A percentile compares a stretch with the other conserved stretches of the same genome.
These are phyloP conservation scores for Dryocosmus kuriphilus DNA, from an alignment of 2,888 invertebrate species.

Conservation along the genomic window DNA sequence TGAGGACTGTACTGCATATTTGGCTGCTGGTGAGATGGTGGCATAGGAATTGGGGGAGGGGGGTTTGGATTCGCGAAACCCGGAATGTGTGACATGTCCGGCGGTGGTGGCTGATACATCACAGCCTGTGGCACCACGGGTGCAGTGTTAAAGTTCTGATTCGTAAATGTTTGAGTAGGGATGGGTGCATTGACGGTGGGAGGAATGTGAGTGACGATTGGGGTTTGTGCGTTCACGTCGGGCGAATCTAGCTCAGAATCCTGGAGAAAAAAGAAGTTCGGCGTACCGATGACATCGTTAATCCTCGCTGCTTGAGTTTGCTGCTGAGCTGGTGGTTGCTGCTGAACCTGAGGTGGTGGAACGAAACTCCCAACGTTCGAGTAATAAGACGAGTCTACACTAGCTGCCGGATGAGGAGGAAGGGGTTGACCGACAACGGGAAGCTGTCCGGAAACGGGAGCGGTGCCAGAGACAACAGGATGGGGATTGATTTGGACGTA, in stretches of 20 bases:
- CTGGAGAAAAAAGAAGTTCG: constrained; percentile 91
- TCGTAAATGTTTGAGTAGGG: constrained; percentile 91
- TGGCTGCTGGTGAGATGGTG: constrained; percentile 77
- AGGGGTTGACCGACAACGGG: constrained; percentile 74
- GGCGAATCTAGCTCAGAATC: constrained; percentile 93
- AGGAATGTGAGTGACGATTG: constrained; percentile 76
- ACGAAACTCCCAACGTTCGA: constrained; percentile 79
- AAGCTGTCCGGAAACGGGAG: constrained; percentile 69
- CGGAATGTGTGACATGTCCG: constrained; percentile 77
- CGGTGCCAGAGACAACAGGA: constrained; percentile 69
- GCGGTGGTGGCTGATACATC: constrained; percentile 77
- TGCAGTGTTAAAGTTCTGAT: constrained; percentile 85
- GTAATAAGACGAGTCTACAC: constrained; percentile 73
- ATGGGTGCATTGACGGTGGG: constrained; percentile 81
- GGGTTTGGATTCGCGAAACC: constrained; percentile 80
- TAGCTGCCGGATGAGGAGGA: constrained; percentile 68
- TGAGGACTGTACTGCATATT: constrained; percentile 73
- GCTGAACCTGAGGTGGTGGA: constrained; percentile 79
- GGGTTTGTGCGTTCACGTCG: constrained; percentile 73
- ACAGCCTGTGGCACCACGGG: constrained; percentile 72
- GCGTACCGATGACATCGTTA: constrained; percentile 86
- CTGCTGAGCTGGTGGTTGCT: constrained; percentile 71
- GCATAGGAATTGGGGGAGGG: constrained; percentile 80
- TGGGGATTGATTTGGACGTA: constrained; percentile 69
- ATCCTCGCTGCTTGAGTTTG: constrained; percentile 82